phyloP scores from a whole-genome alignment of 2,797 vertebrate genomes.

The Mormyrus hasselquistii region DNA sequence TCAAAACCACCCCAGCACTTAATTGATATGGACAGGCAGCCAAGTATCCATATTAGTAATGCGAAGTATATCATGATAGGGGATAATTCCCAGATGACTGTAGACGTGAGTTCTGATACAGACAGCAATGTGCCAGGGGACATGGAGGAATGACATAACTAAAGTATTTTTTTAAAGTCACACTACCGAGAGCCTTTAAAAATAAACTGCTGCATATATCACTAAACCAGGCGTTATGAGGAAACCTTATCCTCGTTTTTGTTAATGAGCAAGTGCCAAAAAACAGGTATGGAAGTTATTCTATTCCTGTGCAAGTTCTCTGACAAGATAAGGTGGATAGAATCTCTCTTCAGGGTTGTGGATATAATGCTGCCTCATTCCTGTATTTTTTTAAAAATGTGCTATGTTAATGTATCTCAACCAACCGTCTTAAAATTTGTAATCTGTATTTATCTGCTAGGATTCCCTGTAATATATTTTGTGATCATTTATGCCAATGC shows the following conservation, averaged over 20 bases:
- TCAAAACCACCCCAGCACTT: background rate
- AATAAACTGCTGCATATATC: background rate
- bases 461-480: background rate
- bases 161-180: background rate
- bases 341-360: background rate
- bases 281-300: background rate
- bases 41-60: slow-evolving; percentile 56
- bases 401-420: background rate
- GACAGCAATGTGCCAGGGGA: background rate
- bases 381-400: background rate
- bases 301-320: background rate
- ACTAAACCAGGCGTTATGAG: background rate
- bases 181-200: background rate
- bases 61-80: slow-evolving; percentile 63
- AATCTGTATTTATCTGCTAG: background rate
- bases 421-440: background rate
- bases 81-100: slow-evolving; percentile 58
- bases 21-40: background rate
- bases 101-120: slow-evolving; percentile 33
- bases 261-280: background rate
- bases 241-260: background rate
- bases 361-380: background rate
- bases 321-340: background rate
- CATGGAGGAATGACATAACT: background rate
- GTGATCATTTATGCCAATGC: background rate